Evolutionary conservation across 2,888 invertebrate species (phyloP), one percentile per base, ranked within the genome.

Genomic region (Odontocerum albicorne): DNA sequence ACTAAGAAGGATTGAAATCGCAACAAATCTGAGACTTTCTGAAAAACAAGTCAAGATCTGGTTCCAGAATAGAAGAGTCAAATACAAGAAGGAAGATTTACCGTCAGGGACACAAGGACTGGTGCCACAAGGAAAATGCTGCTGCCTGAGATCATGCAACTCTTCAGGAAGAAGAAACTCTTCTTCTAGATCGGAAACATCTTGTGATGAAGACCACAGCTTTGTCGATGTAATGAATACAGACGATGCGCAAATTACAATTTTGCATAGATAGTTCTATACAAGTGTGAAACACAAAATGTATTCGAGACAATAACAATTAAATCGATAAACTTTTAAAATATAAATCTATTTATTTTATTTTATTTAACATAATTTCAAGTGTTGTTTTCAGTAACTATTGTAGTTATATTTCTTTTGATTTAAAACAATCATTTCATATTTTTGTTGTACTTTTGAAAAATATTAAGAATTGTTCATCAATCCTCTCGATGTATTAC

Each of bases 31-130:
- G 57, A 84, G 90, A 45, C 73, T 96, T 1, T 92, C 92, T 0
- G 96, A 96, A 72, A 96, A 96, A 67, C 96, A 96, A 75, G 95
- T 96, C 61, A 96, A 92, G 71, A 92, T 92, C 63, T 92, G 95
- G 96, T 96, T 96, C 72, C 93, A 96, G 70, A 96, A 96, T 71
- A 83, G 95, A 4, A 81, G 95, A 2, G 96, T 96, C 1, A 96
- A 96, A 70, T 84, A 92, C 72, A 96, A 96, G 80, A 96, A 95
- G 66, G 93, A 93, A 62, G 89, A 89, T 66, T 72, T 84, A 4
- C 87, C 87, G 0, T 17, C 51, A 63, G 49, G 32, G 6, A 3
- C 6, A 3, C 12, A 12, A 7, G 7, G 8, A 4, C 60, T 55
- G 15, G 62, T 60, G 20, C 21, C 61, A 12, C 55, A 58, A 17